phyloP scores from a whole-genome alignment of 2,113 vertebrate species.

The Paradisaea rubra region DNA sequence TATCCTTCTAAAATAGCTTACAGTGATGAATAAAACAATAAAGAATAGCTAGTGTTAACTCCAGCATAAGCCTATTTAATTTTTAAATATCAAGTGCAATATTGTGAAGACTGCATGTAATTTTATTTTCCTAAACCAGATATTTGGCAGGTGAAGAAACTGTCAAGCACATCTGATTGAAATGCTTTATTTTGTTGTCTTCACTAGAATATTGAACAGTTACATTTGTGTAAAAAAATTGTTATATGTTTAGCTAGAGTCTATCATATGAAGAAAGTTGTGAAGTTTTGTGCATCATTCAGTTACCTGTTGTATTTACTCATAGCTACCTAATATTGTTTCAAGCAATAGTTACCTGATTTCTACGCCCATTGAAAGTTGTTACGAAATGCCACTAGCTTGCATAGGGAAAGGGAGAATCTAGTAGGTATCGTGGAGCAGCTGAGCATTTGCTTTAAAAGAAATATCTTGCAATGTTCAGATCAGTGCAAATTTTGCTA shows the following conservation, averaged over 20 bases:
- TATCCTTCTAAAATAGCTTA: conserved; percentile 44
- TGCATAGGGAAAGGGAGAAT: not conserved
- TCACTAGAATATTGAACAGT: conserved; percentile 6
- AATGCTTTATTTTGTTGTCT: conserved; percentile 11
- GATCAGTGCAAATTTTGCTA: not conserved
- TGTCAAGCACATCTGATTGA: not conserved
- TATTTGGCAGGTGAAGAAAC: conserved; percentile 10
- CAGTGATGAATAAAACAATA: conserved; percentile 40
- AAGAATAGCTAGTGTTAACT: conserved; percentile 27
- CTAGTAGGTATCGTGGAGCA: not conserved
- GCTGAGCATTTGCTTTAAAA: not conserved
- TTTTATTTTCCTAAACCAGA: conserved; percentile 4
- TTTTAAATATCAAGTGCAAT: conserved; percentile 29
- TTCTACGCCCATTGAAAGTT: not conserved
- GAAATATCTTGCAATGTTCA: not conserved
- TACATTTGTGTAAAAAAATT: not conserved
- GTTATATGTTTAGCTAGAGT: not conserved
- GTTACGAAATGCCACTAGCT: not conserved
- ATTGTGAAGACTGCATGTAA: not conserved
- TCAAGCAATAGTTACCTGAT: not conserved
- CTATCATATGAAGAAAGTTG: not conserved
- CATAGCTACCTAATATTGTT: not conserved
- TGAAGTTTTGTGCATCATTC: not conserved
- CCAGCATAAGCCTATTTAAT: not conserved
- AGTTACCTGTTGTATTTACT: not conserved